Conservation (phyloP, 2,113 vertebrate genomes). For the Antigone vipio region DNA sequence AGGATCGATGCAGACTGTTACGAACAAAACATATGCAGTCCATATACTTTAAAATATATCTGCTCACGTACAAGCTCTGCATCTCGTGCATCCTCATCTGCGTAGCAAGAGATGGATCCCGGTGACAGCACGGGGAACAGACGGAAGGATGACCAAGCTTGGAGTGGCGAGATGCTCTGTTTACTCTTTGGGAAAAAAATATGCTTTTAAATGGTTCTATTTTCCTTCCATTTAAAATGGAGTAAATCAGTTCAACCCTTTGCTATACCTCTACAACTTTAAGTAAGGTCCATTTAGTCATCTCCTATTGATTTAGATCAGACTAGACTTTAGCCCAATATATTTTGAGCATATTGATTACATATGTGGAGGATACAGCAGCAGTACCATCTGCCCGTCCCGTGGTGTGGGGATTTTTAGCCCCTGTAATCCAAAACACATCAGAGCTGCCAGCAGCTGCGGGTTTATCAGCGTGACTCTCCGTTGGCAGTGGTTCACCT, state of each 20-base stretch:
- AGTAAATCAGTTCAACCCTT: not conserved
- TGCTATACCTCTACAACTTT: not conserved
- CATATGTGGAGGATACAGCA: not conserved
- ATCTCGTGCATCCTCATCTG: not conserved
- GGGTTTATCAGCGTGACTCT: not conserved
- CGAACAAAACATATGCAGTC: conserved; percentile 45
- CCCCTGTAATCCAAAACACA: not conserved
- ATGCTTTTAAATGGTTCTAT: conserved; percentile 20
- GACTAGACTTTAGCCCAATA: not conserved
- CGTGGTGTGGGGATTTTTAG: not conserved
- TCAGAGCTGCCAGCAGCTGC: not conserved
- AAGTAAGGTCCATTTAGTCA: not conserved
- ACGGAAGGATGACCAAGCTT: not conserved
- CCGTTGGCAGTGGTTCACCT: not conserved
- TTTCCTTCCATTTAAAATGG: not conserved
- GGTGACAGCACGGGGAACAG: not conserved
- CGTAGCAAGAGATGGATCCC: not conserved
- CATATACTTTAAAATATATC: not conserved
- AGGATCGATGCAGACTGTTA: not conserved
- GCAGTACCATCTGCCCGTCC: not conserved
- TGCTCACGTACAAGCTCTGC: not conserved
- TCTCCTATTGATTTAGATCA: not conserved
- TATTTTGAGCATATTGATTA: conserved; percentile 31
- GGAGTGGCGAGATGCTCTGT: not conserved
- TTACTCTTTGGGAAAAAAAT: not conserved